Conservation (phyloP, 2,113 vertebrate species). For the Sylvilagus bachmani region DNA sequence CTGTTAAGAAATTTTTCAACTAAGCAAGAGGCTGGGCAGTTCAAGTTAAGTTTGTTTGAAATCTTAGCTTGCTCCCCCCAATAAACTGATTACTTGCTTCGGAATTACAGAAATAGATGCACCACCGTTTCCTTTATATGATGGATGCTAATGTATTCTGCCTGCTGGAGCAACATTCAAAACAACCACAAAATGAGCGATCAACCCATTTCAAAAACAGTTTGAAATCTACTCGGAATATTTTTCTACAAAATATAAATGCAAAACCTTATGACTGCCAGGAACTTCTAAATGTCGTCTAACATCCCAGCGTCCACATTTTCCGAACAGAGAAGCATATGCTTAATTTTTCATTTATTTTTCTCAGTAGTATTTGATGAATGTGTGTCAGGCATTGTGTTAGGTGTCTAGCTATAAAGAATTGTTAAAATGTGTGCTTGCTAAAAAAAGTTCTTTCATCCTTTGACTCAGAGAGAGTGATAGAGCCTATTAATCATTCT, state of each 20-base stretch:
- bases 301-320: neutral
- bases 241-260: constrained; percentile 56
- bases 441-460: neutral
- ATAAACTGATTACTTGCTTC: constrained; percentile 61
- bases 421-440: neutral
- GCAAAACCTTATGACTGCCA: neutral
- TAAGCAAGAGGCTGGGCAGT: neutral
- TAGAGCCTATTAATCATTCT: neutral
- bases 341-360: neutral
- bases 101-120: constrained; percentile 56
- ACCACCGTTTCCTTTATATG: constrained; percentile 64
- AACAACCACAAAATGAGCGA: constrained; percentile 71
- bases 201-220: constrained; percentile 65
- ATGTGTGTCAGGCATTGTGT: neutral
- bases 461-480: neutral
- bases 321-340: neutral
- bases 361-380: neutral
- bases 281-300: constrained; percentile 47
- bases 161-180: constrained; percentile 67
- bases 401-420: neutral
- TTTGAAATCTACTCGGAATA: constrained; percentile 56
- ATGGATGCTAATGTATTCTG: constrained; percentile 80
- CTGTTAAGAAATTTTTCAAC: constrained; percentile 17
- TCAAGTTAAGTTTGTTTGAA: constrained; percentile 62
- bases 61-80: neutral